Percentiles rank a stretch among this genome's conserved stretches.
Evolutionary conservation across 2,113 vertebrate species (phyloP).

Genomic region (Pardalotus punctatus): DNA sequence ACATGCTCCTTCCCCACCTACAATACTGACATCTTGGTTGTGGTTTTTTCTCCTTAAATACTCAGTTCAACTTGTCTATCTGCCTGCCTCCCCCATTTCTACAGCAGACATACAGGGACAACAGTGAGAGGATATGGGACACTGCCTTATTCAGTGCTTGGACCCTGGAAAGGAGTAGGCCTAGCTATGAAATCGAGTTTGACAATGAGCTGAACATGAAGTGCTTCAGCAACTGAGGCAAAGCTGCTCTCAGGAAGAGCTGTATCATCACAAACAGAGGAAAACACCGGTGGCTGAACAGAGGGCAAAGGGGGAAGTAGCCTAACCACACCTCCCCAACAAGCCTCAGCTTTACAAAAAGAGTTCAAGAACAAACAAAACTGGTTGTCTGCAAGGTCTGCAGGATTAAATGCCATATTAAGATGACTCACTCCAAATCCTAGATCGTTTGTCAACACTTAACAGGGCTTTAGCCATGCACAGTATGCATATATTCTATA

Average conservation of each 20-base stretch:
- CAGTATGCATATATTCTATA: constrained; percentile 40
- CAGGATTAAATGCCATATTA: constrained; percentile 25
- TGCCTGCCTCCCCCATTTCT: constrained; percentile 8
- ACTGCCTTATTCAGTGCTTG: constrained; percentile 61
- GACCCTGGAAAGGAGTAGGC: constrained; percentile 66
- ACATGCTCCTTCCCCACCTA: constrained; percentile 64
- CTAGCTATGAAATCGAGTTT: background rate
- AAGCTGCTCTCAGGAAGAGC: constrained; percentile 67
- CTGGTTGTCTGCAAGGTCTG: background rate
- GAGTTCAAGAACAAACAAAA: constrained; percentile 13
- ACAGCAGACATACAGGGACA: constrained; percentile 52
- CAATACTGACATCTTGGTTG: constrained; percentile 68
- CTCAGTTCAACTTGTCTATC: constrained; percentile 44
- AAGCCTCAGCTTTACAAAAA: background rate
- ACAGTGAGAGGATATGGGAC: constrained; percentile 57
- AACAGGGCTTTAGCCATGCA: constrained; percentile 46
- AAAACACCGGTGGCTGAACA: background rate
- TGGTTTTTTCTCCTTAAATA: background rate
- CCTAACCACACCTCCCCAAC: background rate
- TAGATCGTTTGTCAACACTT: constrained; percentile 24
- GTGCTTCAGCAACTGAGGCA: constrained; percentile 54
- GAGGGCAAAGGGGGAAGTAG: constrained; percentile 22
- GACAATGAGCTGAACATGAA: constrained; percentile 60
- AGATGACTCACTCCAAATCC: constrained; percentile 30
- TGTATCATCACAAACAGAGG: constrained; percentile 60